Evolutionary conservation across 2,113 vertebrate species (phyloP).

Genomic region (Caretta caretta): DNA sequence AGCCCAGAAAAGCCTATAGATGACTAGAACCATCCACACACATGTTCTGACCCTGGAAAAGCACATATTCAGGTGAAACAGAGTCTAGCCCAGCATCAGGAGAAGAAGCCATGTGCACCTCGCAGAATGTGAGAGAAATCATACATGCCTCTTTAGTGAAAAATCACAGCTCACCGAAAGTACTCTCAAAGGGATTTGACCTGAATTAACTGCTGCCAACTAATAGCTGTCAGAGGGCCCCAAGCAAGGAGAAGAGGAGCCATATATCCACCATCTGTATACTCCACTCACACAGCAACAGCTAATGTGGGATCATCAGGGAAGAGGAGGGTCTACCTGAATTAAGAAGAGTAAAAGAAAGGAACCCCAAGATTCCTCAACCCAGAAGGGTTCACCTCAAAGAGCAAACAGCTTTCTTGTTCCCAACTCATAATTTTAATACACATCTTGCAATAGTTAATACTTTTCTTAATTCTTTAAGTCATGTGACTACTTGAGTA

Average conservation of each 20-base stretch:
- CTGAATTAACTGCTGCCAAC: neutral
- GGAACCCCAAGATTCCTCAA: neutral
- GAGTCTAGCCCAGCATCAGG: neutral
- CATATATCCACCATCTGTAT: neutral
- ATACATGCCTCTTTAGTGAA: neutral
- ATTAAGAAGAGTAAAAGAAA: neutral
- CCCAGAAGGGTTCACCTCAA: neutral
- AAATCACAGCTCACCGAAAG: neutral
- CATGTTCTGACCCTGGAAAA: neutral
- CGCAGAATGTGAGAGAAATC: neutral
- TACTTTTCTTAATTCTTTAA: neutral
- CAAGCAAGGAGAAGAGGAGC: neutral
- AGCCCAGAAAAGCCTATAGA: neutral
- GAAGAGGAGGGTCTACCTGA: neutral
- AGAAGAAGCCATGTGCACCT: neutral
- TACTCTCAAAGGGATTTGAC: neutral
- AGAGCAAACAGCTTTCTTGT: neutral
- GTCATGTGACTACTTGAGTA: neutral
- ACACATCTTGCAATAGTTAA: neutral
- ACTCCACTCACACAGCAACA: neutral
- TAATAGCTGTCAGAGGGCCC: neutral
- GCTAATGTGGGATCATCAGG: neutral
- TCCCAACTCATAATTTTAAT: neutral
- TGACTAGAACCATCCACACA: neutral
- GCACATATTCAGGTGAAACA: neutral